Base-by-base conservation (phyloP, 2,113 vertebrate species). In the Perccottus glenii region DNA sequence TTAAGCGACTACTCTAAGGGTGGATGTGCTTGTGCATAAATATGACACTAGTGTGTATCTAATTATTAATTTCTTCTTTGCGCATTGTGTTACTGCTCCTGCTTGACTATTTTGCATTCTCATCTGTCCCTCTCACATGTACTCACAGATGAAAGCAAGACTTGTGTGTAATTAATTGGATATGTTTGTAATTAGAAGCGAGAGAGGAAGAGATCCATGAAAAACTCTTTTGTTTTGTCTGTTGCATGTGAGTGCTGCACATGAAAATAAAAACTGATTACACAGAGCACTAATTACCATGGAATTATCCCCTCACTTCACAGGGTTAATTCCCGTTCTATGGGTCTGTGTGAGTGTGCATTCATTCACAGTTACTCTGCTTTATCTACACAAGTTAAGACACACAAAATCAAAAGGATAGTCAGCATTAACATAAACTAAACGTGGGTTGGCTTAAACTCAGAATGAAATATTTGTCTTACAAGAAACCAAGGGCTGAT, bases 161-260 rank as follows among this genome's bases (percentile, higher is more conserved):
- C 83, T 86, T 73, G 87, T 75, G 77, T 82, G 89, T 90, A 89
- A 92, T 93, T 93, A 92, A 92, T 90, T 90, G 85, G 85, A 90
- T 91, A 88, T 91, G 91, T 92, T 91, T 89, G 90, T 92, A 92
- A 92, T 93, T 89, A 92, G 84, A 64, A 76, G 80, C 55, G 74
- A 75, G 81, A 81, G 72, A 86, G 80, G 75, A 77, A 78, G 77
- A 83, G 77, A 66, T 76, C 67, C 72, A 64, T 11, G 79, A 77
- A 55, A 68, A 74, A 69, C 79, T 85, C 71, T 85, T 91, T 91
- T 92, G 89, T 92, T 89, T 86, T 77, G 88, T 78, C 80, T 83
- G 84, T 73, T 86, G 85, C n/a, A 66, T 68, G 68, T 67, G 77
- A 87, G 80, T 86, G 70, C 77, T 72, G 84, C 77, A 64, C 55